phyloP scores from a whole-genome alignment of 2,113 vertebrate genomes.

The Hyperopisus bebe region DNA sequence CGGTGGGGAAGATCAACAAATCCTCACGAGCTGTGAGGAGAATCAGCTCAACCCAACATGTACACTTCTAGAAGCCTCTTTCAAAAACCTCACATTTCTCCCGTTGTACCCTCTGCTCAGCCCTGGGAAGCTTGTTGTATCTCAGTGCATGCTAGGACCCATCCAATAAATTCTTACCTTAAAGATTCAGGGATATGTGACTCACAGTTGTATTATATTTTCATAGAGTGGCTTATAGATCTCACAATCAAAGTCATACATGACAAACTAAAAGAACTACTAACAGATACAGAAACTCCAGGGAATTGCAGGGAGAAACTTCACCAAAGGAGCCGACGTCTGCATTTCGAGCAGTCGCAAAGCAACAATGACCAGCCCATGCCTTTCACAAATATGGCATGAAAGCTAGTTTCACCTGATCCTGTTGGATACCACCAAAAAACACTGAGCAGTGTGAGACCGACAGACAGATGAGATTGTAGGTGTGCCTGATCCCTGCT shows the following conservation, averaged over 20 bases:
- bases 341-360: background rate
- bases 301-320: background rate
- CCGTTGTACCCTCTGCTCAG: background rate
- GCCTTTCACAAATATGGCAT: conserved; percentile 47
- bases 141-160: background rate
- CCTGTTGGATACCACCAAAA: conserved; percentile 42
- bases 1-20: background rate
- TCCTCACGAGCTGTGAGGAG: background rate
- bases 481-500: conserved; percentile 20
- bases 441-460: conserved; percentile 24
- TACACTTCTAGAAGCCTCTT: background rate
- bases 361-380: background rate
- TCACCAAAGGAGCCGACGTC: background rate
- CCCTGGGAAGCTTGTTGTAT: background rate
- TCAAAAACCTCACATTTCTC: background rate
- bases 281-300: conserved; percentile 1
- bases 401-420: conserved; percentile 47
- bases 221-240: background rate
- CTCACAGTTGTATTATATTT: background rate
- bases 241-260: background rate
- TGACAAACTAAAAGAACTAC: background rate
- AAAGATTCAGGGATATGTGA: background rate
- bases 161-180: background rate
- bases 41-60: background rate
- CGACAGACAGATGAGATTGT: conserved; percentile 11